A percentile compares a stretch with the other conserved stretches of the same genome.
Evolutionary conservation across 1,140 invertebrate genomes (phyloP).

Genomic region (Acromyrmex charruanus): DNA sequence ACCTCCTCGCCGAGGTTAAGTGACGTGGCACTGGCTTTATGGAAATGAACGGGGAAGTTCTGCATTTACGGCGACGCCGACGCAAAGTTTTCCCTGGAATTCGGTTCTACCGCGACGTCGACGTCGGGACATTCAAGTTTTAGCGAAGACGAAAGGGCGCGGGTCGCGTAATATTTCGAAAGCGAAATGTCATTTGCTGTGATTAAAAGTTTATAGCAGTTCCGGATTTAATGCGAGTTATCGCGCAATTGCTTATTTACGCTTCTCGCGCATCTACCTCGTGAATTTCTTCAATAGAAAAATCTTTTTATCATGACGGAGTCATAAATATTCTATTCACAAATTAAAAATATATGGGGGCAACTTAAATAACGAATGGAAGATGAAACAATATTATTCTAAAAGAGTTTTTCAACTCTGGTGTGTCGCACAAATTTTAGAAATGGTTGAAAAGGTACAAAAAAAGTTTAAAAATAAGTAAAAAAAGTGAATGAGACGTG

Average conservation of each 20-base stretch:
- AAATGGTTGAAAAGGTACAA: too few relatives aligned
- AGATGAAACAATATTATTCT: not conserved
- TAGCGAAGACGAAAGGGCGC: conserved; percentile 7
- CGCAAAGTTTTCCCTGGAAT: conserved; percentile 71
- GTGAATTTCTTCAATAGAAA: conserved; percentile 33
- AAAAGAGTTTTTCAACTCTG: too few relatives aligned
- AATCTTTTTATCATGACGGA: not conserved
- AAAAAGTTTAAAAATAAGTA: too few relatives aligned
- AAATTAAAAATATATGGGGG: not conserved
- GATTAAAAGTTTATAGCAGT: conserved; percentile 62
- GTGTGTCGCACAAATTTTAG: too few relatives aligned
- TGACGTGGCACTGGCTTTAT: conserved; percentile 66
- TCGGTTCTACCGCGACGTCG: conserved; percentile 57
- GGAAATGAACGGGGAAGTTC: conserved; percentile 70
- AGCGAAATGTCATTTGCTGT: conserved; percentile 57
- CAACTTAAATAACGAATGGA: not conserved
- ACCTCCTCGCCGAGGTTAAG: conserved; percentile 61
- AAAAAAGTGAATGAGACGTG: too few relatives aligned
- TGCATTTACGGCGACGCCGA: conserved; percentile 60
- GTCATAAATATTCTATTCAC: not conserved
- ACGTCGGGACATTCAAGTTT: conserved; percentile 66
- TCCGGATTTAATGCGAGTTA: conserved; percentile 53
- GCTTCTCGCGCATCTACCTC: conserved; percentile 15
- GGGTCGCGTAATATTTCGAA: conserved; percentile 56
- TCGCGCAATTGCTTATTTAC: conserved; percentile 61